Percentiles rank a stretch among this genome's conserved stretches.
Conservation (phyloP, 2,797 vertebrate species). For the Chrosomus eos region DNA sequence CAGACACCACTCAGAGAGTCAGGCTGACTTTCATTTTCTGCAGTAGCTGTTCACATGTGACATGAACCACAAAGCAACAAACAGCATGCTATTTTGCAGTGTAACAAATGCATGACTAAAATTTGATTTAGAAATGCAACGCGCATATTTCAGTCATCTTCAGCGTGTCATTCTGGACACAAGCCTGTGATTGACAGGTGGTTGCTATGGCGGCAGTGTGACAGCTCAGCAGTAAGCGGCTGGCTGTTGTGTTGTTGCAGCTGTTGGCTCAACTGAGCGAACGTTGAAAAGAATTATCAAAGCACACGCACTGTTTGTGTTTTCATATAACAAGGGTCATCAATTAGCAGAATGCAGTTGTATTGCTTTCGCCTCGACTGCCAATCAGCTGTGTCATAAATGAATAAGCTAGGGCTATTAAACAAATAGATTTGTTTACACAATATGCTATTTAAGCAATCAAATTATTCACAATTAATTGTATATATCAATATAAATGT, state of each 20-base stretch:
- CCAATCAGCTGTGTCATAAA: background rate
- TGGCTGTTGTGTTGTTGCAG: constrained; percentile 40
- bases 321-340: constrained; percentile 10
- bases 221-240: constrained; percentile 51
- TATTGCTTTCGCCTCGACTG: background rate
- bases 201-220: constrained; percentile 42
- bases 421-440: background rate
- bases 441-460: background rate
- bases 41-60: background rate
- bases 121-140: background rate
- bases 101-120: background rate
- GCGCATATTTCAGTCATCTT: constrained; percentile 8
- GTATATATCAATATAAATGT: background rate
- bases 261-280: constrained; percentile 51
- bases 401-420: background rate
- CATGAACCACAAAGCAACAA: background rate
- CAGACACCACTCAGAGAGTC: background rate
- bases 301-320: constrained; percentile 9
- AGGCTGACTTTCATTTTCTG: constrained; percentile 1
- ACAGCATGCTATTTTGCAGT: background rate
- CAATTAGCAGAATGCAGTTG: background rate
- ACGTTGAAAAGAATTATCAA: constrained; percentile 32
- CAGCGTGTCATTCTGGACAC: constrained; percentile 11
- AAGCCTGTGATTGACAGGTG: constrained; percentile 46
- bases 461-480: background rate